Percentiles rank a stretch among this genome's conserved stretches.
Evolutionary conservation across 1,140 invertebrate genomes (phyloP).

Genomic region (Drosophila mojavensis): DNA sequence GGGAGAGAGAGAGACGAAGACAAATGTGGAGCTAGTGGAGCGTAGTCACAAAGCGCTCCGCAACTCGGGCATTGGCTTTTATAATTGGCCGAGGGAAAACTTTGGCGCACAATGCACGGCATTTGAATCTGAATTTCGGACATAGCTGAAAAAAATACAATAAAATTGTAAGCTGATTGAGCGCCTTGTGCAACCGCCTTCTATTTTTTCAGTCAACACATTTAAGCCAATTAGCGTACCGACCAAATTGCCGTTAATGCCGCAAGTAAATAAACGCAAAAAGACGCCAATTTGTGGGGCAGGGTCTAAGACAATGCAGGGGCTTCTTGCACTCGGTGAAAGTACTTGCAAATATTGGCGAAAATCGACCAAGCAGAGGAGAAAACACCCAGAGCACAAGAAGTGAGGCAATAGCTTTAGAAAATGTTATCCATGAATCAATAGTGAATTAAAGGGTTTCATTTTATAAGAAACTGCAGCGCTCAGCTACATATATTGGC

Average conservation of each 20-base stretch:
- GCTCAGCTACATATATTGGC: too few species aligned
- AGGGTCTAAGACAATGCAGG: slow-evolving; percentile 62
- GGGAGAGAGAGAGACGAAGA: slow-evolving; percentile 11
- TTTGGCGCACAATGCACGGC: slow-evolving; percentile 70
- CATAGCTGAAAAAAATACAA: slow-evolving; percentile 13
- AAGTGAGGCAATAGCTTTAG: neutral
- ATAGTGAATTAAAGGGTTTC: neutral
- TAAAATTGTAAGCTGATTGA: slow-evolving; percentile 52
- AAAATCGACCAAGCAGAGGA: slow-evolving; percentile 11
- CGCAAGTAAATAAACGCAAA: slow-evolving; percentile 58
- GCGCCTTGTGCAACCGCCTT: slow-evolving; percentile 60
- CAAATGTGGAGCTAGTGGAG: slow-evolving; percentile 49
- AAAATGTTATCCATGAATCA: neutral
- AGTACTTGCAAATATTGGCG: slow-evolving; percentile 26
- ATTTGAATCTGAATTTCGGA: slow-evolving; percentile 59
- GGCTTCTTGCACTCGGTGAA: slow-evolving; percentile 69
- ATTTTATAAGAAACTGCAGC: too few species aligned
- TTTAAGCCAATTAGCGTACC: slow-evolving; percentile 71
- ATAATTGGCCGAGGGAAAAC: slow-evolving; percentile 68
- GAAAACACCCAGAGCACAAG: neutral
- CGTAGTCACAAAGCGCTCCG: slow-evolving; percentile 40
- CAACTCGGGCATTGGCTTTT: slow-evolving; percentile 31
- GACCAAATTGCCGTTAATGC: slow-evolving; percentile 63
- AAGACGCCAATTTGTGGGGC: slow-evolving; percentile 38
- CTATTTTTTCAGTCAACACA: slow-evolving; percentile 42